Conservation (phyloP, 1,140 invertebrate genomes). For the Acromyrmex echinatior region DNA sequence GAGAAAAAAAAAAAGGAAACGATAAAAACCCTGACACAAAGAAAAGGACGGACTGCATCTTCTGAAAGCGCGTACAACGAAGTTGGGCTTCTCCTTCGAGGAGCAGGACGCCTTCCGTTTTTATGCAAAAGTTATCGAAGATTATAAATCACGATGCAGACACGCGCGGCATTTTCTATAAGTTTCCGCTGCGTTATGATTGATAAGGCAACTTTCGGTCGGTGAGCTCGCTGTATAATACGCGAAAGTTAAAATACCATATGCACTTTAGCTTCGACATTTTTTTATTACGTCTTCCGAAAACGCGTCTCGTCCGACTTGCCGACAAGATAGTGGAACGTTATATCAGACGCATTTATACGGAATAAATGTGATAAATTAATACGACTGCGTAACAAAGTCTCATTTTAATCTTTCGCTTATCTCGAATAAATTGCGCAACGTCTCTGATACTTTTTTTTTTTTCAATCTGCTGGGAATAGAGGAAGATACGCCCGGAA, state of each 20-base stretch:
- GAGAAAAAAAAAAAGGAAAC: background rate
- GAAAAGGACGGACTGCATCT: constrained; percentile 24
- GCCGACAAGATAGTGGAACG: background rate
- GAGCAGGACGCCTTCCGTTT: constrained; percentile 30
- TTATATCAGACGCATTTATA: background rate
- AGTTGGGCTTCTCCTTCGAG: constrained; percentile 36
- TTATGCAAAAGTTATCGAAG: constrained; percentile 65
- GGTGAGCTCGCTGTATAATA: constrained; percentile 55
- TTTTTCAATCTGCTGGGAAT: background rate
- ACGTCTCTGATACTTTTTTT: background rate
- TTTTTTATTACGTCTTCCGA: constrained; percentile 26
- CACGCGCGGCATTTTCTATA: constrained; percentile 66
- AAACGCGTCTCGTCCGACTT: background rate
- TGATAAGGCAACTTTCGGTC: constrained; percentile 64
- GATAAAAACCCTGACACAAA: background rate
- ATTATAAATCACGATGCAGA: constrained; percentile 68
- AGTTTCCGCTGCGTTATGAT: constrained; percentile 62
- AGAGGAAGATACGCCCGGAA: background rate
- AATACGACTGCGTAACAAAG: background rate
- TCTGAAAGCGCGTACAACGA: constrained; percentile 27
- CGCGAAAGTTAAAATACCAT: constrained; percentile 51
- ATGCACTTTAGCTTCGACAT: constrained; percentile 36
- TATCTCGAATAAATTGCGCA: background rate
- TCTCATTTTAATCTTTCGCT: background rate
- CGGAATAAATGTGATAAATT: constrained; percentile 15